Base-by-base conservation (phyloP, 2,797 vertebrate species). In the Spondyliosoma cantharus region DNA sequence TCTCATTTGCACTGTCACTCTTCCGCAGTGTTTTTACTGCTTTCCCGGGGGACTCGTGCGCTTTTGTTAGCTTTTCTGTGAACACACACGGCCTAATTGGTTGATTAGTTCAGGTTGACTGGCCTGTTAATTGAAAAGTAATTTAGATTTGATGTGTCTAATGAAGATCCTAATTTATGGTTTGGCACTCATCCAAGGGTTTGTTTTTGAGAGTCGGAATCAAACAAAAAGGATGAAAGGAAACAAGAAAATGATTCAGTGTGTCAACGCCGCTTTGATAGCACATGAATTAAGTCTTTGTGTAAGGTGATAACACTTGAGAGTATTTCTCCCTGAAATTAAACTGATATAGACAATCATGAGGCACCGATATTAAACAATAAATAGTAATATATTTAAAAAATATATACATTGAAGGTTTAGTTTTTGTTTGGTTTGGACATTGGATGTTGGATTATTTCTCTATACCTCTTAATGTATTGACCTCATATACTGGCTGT, bases 71-170 rank as follows among this genome's bases (percentile, higher is more conserved):
- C 91, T 87, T 94, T 90, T 93, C 93, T 94, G 89, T 92, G 87
- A 93, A 94, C 93, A 95, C 94, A 94, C 88, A 91, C 88, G 50
- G 83, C 75, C 89, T 95, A 95, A 95, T 95, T 95, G 93, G 91
- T 94, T 94, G 91, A 95, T 94, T 94, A 94, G 94, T 93, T 94
- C 91, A 91, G 92, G 93, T 92, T 94, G 93, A 91, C 92, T 94
- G 90, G 87, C 90, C 93, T 92, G 93, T 93, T 95, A 94, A 95
- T 95, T 94, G 93, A 93, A 93, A 94, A 91, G 90, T 91, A 93
- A 94, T 95, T 94, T 90, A 86, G 86, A 90, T 90, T 90, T 93
- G 91, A 94, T 93, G 90, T 89, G 82, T 92, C 87, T 93, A 92
- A 93, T 93, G 91, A 93, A 91, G 91, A 93, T 90, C 78, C 84